Base-by-base conservation (phyloP, 1,140 invertebrate genomes). In the Globodera rostochiensis region DNA sequence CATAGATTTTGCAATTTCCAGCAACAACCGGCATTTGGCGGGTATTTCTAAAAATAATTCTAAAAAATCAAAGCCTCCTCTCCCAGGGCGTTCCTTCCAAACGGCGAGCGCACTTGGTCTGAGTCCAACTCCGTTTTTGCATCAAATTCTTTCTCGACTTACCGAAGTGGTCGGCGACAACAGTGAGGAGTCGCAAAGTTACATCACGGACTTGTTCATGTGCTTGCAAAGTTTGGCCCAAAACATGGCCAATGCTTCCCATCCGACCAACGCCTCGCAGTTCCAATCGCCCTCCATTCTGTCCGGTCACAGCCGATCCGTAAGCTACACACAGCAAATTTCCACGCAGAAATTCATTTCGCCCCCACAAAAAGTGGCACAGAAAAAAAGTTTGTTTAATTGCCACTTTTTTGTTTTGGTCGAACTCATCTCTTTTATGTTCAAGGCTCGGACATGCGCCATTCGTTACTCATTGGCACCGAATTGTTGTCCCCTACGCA, bases 161-260 rank as follows among this genome's bases (percentile, higher is more conserved):
- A 96, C 98, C 47, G 97, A 99, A 91, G 98, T 96, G 0, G 96
- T 98, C 0, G 95, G 96, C 3, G 97, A 99, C 90, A 95, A 96
- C 89, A 96, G 96, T 15, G 97, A 99, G 90, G 97, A 99, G 90
- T 98, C 98, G 95, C 97, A 99, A 94, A 94, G 95, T 70, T 99
- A 99, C 90, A 97, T 99, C 0, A 98, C 96, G 0, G 97, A 99
- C 90, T 91, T 99, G 6, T 93, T 99, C 79, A 91, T 99, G 5
- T 99, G 97, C 0, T 90, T 99, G 0, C 96, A 98, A 91, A 94
- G 96, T 0, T 95, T 95, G 8, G 96, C 98, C 0, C 95, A 98
- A 89, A 95, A 95, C 76, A 84, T 93, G 6, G 80, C 67, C 13
- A 70, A 8, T 9, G 90, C 91, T 83, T 88, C 90, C 8, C 70